Evolutionary conservation across 2,888 invertebrate genomes (phyloP), one percentile per base, ranked within the genome.

Genomic region (Dione vanillae): DNA sequence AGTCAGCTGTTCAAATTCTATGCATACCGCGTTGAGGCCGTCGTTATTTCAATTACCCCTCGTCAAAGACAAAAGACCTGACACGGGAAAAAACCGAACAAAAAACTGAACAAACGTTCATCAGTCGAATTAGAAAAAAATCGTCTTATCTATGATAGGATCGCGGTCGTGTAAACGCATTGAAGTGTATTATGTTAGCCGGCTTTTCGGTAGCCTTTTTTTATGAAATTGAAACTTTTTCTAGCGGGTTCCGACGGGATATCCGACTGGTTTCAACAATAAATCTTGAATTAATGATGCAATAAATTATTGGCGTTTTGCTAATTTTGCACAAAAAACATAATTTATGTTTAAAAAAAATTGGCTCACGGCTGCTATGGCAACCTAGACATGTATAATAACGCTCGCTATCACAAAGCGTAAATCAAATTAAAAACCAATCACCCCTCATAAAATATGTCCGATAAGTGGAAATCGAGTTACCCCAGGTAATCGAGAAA

Each of bases 11-110:
- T 89, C 86, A 87, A 89, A 92, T 92, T 89, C 91, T 88, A 86
- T 82, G 87, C 90, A 92, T 92, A 87, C 90, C 90, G 79, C 78
- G 78, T 81, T 80, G 83, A 84, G 88, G 84, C 86, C 87, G 83
- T 91, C 91, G 91, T 93, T 93, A 93, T 93, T 92, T 92, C 92
- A 92, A 92, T 92, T 93, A 92, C 89, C 92, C 93, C 88, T 91
- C 89, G 90, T 93, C 93, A 93, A 90, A 92, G 89, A 93, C 93
- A 93, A 93, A 92, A 88, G 91, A 86, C 83, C 87, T 90, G 92
- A 91, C 92, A 89, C 83, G 80, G 78, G 83, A 82, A 83, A 85
- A 83, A 82, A 80, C 51, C 52, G 45, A 72, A 68, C 67, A 73
- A 75, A 77, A 75, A 80, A 73, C 67, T 65, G 71, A 82, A 82